Percentiles rank a stretch among this genome's conserved stretches.
Evolutionary conservation across 2,113 vertebrate species (phyloP).

Genomic region (Columba livia): DNA sequence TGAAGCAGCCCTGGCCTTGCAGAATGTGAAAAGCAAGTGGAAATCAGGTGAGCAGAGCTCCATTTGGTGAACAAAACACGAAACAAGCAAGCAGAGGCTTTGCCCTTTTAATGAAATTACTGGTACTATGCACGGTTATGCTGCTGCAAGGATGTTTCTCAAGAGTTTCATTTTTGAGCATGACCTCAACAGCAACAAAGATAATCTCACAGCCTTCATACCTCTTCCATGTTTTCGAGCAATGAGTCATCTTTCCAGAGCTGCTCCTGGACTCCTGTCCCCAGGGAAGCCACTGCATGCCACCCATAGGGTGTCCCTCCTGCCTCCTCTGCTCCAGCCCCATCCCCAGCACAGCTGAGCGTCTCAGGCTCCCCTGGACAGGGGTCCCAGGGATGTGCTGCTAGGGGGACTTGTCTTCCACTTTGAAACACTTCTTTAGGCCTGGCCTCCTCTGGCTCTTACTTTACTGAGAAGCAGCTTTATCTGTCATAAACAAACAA

Average conservation of each 20-base stretch:
- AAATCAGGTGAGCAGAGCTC: not conserved
- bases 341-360: not conserved
- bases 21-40: not conserved
- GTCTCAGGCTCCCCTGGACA: not conserved
- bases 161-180: not conserved
- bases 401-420: not conserved
- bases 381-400: not conserved
- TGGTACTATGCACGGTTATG: accelerated
- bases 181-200: not conserved
- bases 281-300: accelerated
- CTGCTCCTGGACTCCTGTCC: not conserved
- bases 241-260: not conserved
- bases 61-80: not conserved
- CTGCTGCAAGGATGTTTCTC: not conserved
- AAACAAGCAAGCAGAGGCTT: not conserved
- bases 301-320: not conserved
- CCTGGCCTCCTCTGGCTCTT: not conserved
- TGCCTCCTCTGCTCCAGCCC: not conserved
- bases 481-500: not conserved
- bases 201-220: not conserved
- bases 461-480: not conserved
- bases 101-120: not conserved
- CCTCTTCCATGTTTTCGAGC: not conserved
- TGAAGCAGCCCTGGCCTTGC: not conserved
- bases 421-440: not conserved